Base-by-base conservation (phyloP, 2,113 vertebrate genomes). In the Gorsachius goisagi region DNA sequence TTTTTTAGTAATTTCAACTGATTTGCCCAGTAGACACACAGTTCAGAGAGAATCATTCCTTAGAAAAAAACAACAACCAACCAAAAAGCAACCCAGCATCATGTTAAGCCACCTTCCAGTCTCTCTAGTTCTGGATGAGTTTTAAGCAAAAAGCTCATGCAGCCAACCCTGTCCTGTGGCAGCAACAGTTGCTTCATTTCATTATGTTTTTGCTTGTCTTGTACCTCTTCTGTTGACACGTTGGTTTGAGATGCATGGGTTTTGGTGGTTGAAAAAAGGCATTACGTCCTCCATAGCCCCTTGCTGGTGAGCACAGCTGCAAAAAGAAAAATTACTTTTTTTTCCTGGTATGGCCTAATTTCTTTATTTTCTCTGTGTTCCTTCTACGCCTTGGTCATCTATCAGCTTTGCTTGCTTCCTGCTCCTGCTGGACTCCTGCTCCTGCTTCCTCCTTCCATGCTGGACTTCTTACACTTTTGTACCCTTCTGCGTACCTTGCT, bases 181-280 rank as follows among this genome's bases (percentile, higher is more conserved):
- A 18, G 58, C 73, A 68, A 4, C 18, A 44, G 11, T 21, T 13
- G 35, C 80, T 74, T 35, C 53, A 12, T 20, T 62, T 55, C 15
- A 1, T 33, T 16, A 1, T 12, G 39, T 0, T 37, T 79, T 45
- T 41, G 9, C 59, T 72, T 37, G n/a, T 24, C 27, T 2, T 56
- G 12, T 9, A 21, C 44, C 63, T 72, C 76, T 55, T 37, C 47
- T 50, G 0, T 21, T 39, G 45, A 30, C 30, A 2, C 3, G 11
- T 47, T 58, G 50, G 20, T 55, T 60, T 56, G 85, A 73, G 73
- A 27, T 56, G 72, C 39, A 15, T 63, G 41, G 41, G 30, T 32
- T 78, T 90, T 58, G 79, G 27, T 62, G 50, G 39, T 9, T 69
- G 60, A 12, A n/a, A 66, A 44, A 52, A 62, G 72, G 21, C 60